phyloP scores from a whole-genome alignment of 1,140 invertebrate genomes.

The Lineus longissimus region DNA sequence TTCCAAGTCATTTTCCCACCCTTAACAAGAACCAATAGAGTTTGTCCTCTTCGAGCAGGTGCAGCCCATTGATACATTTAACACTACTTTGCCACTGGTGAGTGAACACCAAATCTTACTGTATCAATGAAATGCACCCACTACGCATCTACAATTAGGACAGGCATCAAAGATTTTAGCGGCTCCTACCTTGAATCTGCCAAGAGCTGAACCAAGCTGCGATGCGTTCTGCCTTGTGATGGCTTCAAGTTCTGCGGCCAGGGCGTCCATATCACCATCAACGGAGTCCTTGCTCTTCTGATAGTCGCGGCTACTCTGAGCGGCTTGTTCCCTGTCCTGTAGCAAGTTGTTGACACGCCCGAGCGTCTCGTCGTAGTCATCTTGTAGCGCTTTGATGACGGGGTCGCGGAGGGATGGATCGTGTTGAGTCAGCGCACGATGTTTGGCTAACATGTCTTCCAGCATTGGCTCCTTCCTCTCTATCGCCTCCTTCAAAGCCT shows the following conservation, averaged over 20 bases:
- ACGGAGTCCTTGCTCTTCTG: conserved; percentile 28
- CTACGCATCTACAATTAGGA: too few species aligned
- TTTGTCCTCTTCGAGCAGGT: too few species aligned
- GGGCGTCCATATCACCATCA: conserved; percentile 17
- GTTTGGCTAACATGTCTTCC: conserved; percentile 32
- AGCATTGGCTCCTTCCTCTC: conserved; percentile 33
- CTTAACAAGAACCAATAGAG: too few species aligned
- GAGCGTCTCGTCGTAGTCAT: conserved; percentile 45
- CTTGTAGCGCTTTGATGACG: conserved; percentile 35
- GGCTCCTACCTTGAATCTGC: too few species aligned
- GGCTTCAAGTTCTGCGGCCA: conserved; percentile 42
- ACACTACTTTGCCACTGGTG: too few species aligned
- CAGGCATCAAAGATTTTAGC: too few species aligned
- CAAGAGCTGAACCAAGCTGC: too few species aligned
- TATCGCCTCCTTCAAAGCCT: conserved; percentile 42
- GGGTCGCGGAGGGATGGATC: conserved; percentile 40
- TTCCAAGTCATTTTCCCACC: too few species aligned
- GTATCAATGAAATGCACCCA: too few species aligned
- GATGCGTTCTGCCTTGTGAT: too few species aligned
- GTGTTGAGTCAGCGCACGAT: conserved; percentile 40
- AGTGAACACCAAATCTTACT: too few species aligned
- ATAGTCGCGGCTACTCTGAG: conserved; percentile 27
- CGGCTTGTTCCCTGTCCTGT: conserved; percentile 30
- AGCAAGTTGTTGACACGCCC: conserved; percentile 43
- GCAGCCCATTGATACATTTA: too few species aligned